A percentile compares a stretch with the other conserved stretches of the same genome.
These are phyloP conservation scores for Plecotus auritus DNA, from an alignment of 2,113 vertebrate species.

Conservation along the genomic window DNA sequence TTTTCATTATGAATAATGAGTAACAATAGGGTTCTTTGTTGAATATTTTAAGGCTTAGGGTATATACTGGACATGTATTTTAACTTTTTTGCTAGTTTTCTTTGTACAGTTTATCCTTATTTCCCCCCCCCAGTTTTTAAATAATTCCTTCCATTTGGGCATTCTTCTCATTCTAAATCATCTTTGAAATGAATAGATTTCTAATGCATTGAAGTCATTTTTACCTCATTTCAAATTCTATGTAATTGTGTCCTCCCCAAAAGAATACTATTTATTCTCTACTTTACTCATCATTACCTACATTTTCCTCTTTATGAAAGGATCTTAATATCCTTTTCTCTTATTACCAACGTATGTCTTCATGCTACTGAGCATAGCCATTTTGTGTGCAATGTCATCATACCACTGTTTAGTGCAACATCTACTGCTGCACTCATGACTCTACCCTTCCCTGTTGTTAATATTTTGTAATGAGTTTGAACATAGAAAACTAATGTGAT, in stretches of 20 bases:
- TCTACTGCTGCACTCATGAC: background rate
- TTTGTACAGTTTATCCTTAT: background rate
- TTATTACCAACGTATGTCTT: background rate
- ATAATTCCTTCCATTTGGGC: background rate
- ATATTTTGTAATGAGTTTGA: background rate
- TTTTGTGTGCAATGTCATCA: background rate
- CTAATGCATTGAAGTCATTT: background rate
- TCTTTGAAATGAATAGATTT: background rate
- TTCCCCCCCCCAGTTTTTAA: background rate
- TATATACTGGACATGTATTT: background rate
- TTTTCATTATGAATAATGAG: background rate
- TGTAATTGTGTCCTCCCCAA: background rate
- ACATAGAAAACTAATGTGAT: background rate
- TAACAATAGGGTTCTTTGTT: background rate
- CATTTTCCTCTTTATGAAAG: background rate
- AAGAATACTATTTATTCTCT: background rate
- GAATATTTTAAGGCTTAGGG: background rate
- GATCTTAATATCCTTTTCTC: background rate
- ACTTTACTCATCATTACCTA: background rate
- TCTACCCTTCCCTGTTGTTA: background rate
- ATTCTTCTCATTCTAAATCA: background rate
- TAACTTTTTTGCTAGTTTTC: background rate
- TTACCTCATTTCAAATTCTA: background rate
- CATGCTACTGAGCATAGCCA: background rate
- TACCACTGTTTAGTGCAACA: background rate